Percentiles rank a stretch among this genome's conserved stretches.
phyloP scores from a whole-genome alignment of 2,797 vertebrate species.

The Gephyroberyx darwinii region DNA sequence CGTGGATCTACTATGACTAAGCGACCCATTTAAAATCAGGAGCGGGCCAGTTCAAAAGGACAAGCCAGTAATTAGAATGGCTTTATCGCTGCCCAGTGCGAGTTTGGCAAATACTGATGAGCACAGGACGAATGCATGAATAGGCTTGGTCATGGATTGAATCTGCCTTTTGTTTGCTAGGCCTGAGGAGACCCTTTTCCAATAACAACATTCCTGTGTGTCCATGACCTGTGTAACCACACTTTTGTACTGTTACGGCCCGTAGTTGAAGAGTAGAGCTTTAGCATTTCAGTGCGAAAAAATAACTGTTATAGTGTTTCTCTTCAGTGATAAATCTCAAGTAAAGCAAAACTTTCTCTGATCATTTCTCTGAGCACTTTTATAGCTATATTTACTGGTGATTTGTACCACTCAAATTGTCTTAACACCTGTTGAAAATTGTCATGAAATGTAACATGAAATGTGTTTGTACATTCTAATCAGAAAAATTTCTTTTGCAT shows the following conservation, averaged over 20 bases:
- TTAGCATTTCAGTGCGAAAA: conserved; percentile 43
- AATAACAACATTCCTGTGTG: conserved; percentile 83
- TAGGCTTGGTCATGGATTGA: conserved; percentile 82
- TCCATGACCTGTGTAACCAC: conserved; percentile 76
- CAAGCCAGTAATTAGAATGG: conserved; percentile 77
- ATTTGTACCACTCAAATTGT: conserved; percentile 67
- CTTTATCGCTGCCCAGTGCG: conserved; percentile 72
- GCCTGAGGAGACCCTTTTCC: conserved; percentile 77
- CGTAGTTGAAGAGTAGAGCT: conserved; percentile 54
- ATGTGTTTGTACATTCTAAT: conserved; percentile 68
- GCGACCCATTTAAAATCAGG: conserved; percentile 67
- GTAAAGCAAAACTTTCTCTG: conserved; percentile 33
- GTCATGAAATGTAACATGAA: conserved; percentile 55
- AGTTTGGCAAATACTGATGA: conserved; percentile 77
- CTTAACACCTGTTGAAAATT: conserved; percentile 59
- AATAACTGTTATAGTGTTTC: conserved; percentile 44
- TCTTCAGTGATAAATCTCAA: conserved; percentile 47
- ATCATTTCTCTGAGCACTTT: conserved; percentile 68
- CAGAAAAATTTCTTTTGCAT: conserved; percentile 57
- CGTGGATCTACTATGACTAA: conserved; percentile 60
- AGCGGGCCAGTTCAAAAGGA: conserved; percentile 71
- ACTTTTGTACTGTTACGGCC: conserved; percentile 74
- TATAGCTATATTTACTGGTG: conserved; percentile 63
- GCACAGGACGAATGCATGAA: conserved; percentile 79
- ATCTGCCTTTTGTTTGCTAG: conserved; percentile 81